A percentile compares a stretch with the other conserved stretches of the same genome.
Conservation (phyloP, 2,888 invertebrate genomes). For the Dynastes hyllus region DNA sequence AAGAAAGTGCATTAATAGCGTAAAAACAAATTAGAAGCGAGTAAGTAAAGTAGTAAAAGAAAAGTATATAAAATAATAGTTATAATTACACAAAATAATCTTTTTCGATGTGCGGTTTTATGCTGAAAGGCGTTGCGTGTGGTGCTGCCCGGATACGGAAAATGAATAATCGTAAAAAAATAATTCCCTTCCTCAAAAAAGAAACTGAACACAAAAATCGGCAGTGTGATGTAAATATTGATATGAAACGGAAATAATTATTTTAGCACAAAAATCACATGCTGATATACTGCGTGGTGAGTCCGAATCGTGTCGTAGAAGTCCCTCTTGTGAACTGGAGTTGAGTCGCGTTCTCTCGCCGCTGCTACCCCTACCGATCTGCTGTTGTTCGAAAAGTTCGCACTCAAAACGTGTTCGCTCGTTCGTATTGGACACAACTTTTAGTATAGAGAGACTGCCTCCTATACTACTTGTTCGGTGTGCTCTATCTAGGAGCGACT, state of each 20-base stretch:
- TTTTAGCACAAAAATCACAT: slow-evolving; percentile 58
- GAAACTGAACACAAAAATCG: slow-evolving; percentile 50
- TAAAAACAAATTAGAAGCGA: slow-evolving; percentile 27
- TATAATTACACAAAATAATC: slow-evolving; percentile 43
- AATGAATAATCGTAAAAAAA: slow-evolving; percentile 48
- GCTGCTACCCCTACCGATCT: slow-evolving; percentile 21
- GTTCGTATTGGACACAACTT: slow-evolving; percentile 41
- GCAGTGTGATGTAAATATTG: slow-evolving; percentile 49
- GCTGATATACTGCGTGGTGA: slow-evolving; percentile 54
- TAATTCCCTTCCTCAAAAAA: slow-evolving; percentile 51
- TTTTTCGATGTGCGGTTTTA: slow-evolving; percentile 43
- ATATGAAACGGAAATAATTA: slow-evolving; percentile 47
- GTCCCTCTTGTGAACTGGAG: slow-evolving; percentile 3
- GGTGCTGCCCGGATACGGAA: slow-evolving; percentile 26
- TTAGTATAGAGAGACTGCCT: slow-evolving; percentile 51
- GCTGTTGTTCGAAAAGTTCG: slow-evolving; percentile 52
- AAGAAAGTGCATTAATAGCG: slow-evolving; percentile 8
- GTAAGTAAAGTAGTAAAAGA: slow-evolving; percentile 17
- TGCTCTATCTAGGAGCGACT: slow-evolving; percentile 48
- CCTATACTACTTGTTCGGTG: slow-evolving; percentile 53
- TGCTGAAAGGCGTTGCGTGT: slow-evolving; percentile 32
- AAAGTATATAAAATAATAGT: slow-evolving; percentile 36
- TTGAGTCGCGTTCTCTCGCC: slow-evolving; percentile 12
- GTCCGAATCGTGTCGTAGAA: slow-evolving; percentile 5
- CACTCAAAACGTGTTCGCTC: slow-evolving; percentile 53